Evolutionary conservation across 2,797 vertebrate species (phyloP), one percentile per base, ranked within the genome.

Genomic region (Alca torda): DNA sequence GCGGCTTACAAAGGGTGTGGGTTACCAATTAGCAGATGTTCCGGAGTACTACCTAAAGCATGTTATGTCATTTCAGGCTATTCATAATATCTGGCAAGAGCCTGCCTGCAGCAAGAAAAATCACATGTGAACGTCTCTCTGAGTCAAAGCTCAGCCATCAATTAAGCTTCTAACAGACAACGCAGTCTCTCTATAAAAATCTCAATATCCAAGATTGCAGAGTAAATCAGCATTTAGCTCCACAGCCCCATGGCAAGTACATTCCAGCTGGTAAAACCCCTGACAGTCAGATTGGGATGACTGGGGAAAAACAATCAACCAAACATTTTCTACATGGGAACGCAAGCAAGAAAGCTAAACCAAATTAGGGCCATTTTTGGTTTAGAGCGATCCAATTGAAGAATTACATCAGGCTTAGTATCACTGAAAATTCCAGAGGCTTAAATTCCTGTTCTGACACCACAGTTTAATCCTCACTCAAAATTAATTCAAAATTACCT

Each of bases 101-200:
- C 35, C 60, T 70, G 33, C 43, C 16, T 39, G 20, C 15, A 65
- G 35, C 21, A 48, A 72, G 30, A 21, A 70, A 77, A 65, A 24
- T 8, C 11, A 33, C 1, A 21, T 2, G 15, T 0, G 0, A 45
- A 37, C 45, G 18, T 31, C 41, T 51, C 67, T 39, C 23, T 26
- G 11, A 89, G 54, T 69, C 72, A 46, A 84, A 82, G 64, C 41
- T 76, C 75, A 79, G 46, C 13, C 59, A 65, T 20, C 75, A 76
- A 23, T 41, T 57, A 53, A 60, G 10, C 33, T 76, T 43, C 68
- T 73, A 50, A 70, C 1, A 65, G 25, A 77, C 39, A 85, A 59
- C 0, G 4, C 16, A 73, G 31, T 2, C 8, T 35, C 31, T 79
- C 28, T 43, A 26, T 11, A 53, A 87, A 81, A 72, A 2, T 13